These are phyloP conservation scores for Phrixothrix hirtus DNA, from an alignment of 2,888 invertebrate species.

Conservation along the genomic window DNA sequence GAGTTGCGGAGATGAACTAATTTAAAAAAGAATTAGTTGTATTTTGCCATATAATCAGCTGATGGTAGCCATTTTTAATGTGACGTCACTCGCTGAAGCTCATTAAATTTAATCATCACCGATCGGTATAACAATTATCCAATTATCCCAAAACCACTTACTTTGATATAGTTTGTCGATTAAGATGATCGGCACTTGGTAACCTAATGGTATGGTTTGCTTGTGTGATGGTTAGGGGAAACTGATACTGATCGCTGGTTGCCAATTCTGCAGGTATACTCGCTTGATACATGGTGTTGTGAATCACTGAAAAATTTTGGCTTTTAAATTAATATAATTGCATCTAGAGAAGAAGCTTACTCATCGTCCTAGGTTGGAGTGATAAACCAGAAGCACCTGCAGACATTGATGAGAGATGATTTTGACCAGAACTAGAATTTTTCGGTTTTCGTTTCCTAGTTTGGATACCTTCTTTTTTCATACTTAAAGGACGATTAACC, in stretches of 20 bases:
- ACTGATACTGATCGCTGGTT: constrained; percentile 36
- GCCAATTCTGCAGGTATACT: constrained; percentile 28
- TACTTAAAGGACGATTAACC: constrained; percentile 93
- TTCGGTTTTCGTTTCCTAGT: constrained; percentile 93
- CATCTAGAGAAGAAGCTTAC: no score
- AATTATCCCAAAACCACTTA: no score
- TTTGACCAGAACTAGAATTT: constrained; percentile 48
- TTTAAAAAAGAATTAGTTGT: no score
- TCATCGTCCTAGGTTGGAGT: constrained; percentile 22
- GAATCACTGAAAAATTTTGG: constrained; percentile 17
- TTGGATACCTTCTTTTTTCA: constrained; percentile 99
- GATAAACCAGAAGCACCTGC: constrained; percentile 42
- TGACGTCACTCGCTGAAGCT: no score
- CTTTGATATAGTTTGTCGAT: constrained; percentile 33
- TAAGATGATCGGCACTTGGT: constrained; percentile 32
- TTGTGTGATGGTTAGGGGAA: constrained; percentile 31
- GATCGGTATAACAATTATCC: no score
- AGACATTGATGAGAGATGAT: constrained; percentile 35
- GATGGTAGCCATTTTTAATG: no score
- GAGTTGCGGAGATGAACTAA: no score
- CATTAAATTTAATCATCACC: no score
- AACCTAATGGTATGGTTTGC: constrained; percentile 23
- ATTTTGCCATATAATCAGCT: no score
- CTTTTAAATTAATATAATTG: background rate
- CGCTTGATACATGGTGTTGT: constrained; percentile 27